These are phyloP conservation scores for Penelope pileata DNA, from an alignment of 2,113 vertebrate genomes.

Conservation along the genomic window DNA sequence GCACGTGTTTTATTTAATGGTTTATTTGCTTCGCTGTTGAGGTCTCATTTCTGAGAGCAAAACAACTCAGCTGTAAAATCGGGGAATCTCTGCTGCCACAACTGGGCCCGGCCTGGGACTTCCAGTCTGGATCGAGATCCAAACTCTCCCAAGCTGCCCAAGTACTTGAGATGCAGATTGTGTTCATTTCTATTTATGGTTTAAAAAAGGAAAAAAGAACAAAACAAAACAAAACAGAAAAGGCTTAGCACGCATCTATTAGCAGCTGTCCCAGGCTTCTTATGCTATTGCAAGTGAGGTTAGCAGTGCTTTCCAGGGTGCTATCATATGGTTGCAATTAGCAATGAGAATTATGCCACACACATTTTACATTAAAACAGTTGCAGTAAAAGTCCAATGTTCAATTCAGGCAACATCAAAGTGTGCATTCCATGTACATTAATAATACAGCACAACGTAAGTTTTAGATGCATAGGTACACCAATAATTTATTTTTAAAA, in stretches of 20 bases:
- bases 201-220: neutral
- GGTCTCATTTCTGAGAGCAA: neutral
- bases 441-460: neutral
- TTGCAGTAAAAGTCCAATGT: neutral
- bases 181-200: neutral
- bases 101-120: neutral
- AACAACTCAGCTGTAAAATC: neutral
- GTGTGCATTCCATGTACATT: accelerated
- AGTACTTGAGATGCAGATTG: neutral
- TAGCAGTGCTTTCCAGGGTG: neutral
- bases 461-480: neutral
- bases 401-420: neutral
- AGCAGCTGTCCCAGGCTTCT: neutral
- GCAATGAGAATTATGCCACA: neutral
- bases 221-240: neutral
- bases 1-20: neutral
- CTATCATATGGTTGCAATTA: constrained; percentile 23
- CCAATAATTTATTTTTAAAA: neutral
- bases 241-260: neutral
- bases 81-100: neutral
- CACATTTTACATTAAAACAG: neutral
- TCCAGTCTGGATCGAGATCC: neutral
- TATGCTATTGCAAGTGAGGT: neutral
- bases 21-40: neutral
- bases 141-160: neutral